These are phyloP conservation scores for Amphipyra tragopoginis DNA, from an alignment of 2,888 invertebrate genomes.

Conservation along the genomic window DNA sequence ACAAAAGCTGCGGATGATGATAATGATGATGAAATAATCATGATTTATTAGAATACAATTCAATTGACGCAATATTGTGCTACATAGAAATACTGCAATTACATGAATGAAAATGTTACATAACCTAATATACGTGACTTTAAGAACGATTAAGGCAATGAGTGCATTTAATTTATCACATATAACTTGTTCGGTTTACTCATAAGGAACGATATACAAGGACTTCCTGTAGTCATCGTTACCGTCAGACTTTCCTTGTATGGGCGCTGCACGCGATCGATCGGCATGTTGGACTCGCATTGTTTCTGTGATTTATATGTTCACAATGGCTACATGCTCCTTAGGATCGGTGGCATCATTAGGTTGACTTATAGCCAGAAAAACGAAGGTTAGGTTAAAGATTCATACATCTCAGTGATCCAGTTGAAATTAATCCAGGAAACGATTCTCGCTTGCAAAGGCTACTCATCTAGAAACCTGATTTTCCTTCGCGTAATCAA, in stretches of 20 bases:
- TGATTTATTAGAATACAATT: slow-evolving; percentile 6
- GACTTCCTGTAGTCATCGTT: slow-evolving; percentile 71
- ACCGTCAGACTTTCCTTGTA: slow-evolving; percentile 65
- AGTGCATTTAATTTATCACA: slow-evolving; percentile 59
- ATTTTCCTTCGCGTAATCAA: slow-evolving; percentile 9
- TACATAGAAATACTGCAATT: slow-evolving; percentile 9
- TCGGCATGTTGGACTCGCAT: slow-evolving; percentile 52
- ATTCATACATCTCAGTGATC: slow-evolving; percentile 10
- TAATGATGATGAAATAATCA: not conserved
- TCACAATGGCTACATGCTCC: slow-evolving; percentile 43
- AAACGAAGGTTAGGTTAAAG: slow-evolving; percentile 13
- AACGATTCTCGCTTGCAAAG: slow-evolving; percentile 16
- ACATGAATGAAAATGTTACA: slow-evolving; percentile 32
- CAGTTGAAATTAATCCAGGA: slow-evolving; percentile 22
- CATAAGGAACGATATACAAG: slow-evolving; percentile 67
- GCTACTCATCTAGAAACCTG: slow-evolving; percentile 1
- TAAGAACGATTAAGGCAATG: slow-evolving; percentile 33
- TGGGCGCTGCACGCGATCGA: slow-evolving; percentile 57
- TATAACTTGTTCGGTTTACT: slow-evolving; percentile 60
- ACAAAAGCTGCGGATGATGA: too few relatives aligned
- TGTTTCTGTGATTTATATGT: slow-evolving; percentile 56
- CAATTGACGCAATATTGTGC: slow-evolving; percentile 1
- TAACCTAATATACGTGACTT: slow-evolving; percentile 1
- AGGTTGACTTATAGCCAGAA: slow-evolving; percentile 38
- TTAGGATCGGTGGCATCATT: slow-evolving; percentile 30